These are phyloP conservation scores for Helicorthomorpha holstii DNA, from an alignment of 1,140 invertebrate species.

Conservation along the genomic window DNA sequence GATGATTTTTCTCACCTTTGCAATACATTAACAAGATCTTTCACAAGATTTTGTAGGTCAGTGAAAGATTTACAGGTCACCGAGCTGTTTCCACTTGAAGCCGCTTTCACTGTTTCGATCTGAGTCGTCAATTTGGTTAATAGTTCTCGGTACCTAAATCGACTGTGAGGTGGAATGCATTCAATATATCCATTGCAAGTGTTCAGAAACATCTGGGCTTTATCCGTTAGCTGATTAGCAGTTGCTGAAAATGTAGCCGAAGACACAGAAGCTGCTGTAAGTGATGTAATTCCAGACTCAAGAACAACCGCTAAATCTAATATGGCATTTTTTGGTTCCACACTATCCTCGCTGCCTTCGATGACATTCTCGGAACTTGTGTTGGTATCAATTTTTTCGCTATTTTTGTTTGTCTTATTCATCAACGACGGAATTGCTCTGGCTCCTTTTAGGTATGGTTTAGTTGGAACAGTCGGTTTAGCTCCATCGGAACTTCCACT, in stretches of 20 bases:
- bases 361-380: neutral
- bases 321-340: constrained; percentile 40
- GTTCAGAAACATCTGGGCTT: constrained; percentile 55
- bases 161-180: constrained; percentile 59
- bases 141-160: constrained; percentile 75
- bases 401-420: constrained; percentile 1
- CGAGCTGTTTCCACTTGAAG: constrained; percentile 34
- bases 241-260: constrained; percentile 37
- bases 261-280: constrained; percentile 28
- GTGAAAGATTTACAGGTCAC: constrained; percentile 39
- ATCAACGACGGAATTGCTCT: constrained; percentile 27
- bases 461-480: constrained; percentile 51
- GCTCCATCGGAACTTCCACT: constrained; percentile 28
- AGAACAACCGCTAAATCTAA: constrained; percentile 47
- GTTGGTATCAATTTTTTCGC: constrained; percentile 3
- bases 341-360: constrained; percentile 9
- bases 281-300: constrained; percentile 41
- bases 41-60: constrained; percentile 60
- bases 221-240: constrained; percentile 61
- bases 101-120: constrained; percentile 46
- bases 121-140: constrained; percentile 61
- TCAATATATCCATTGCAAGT: constrained; percentile 55
- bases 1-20: constrained; percentile 51
- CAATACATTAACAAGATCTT: constrained; percentile 60
- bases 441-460: constrained; percentile 38